phyloP scores from a whole-genome alignment of 2,113 vertebrate species.

The Athene noctua region DNA sequence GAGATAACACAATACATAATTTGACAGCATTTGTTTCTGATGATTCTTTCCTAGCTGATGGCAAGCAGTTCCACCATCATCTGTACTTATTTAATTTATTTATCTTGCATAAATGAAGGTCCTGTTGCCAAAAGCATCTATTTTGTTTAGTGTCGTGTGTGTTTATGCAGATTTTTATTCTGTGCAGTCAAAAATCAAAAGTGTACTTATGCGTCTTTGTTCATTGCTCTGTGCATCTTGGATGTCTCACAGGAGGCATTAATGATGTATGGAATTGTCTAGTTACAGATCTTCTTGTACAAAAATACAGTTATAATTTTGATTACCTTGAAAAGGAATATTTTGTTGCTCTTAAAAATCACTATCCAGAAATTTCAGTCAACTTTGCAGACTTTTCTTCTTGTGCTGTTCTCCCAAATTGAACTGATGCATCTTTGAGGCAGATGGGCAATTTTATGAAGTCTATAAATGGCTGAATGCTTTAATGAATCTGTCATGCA shows the following conservation, averaged over 20 bases:
- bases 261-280: not conserved
- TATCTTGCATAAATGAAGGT: slow-evolving; percentile 16
- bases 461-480: not conserved
- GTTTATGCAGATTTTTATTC: slow-evolving; percentile 21
- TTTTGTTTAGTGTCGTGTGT: not conserved
- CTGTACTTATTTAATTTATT: slow-evolving; percentile 34
- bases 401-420: not conserved
- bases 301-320: slow-evolving; percentile 11
- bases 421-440: not conserved
- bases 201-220: not conserved
- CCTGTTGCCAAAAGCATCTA: not conserved
- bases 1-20: slow-evolving; percentile 22
- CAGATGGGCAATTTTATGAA: slow-evolving; percentile 1
- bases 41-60: not conserved
- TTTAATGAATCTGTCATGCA: not conserved
- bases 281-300: not conserved
- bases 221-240: not conserved
- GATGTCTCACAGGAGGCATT: not conserved
- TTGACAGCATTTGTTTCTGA: slow-evolving; percentile 50
- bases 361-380: not conserved
- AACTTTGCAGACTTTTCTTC: not conserved
- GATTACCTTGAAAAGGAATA: not conserved
- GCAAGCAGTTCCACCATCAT: not conserved
- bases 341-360: not conserved
- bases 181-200: not conserved